Base-by-base conservation (phyloP, 2,113 vertebrate genomes). In the Cheilinus undulatus region DNA sequence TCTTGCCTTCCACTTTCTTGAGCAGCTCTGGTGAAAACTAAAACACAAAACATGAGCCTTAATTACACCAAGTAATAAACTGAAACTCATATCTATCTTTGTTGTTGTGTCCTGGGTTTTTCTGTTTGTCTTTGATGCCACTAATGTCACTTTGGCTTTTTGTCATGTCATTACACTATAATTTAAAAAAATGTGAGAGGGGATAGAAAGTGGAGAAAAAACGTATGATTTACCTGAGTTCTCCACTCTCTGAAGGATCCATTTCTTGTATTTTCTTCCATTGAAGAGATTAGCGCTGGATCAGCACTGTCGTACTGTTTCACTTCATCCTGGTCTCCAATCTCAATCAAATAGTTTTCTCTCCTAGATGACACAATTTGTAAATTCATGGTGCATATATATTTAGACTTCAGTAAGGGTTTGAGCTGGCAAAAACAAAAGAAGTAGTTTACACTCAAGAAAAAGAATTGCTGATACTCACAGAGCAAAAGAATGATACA, bases 21-120 rank as follows among this genome's bases (percentile, higher is more conserved):
- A 92, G 38, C 69, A 90, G 23, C 8, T 89, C 60, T 61, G 7
- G 0, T 0, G 85, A 40, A 24, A 88, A 82, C 91, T 92, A 30
- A 0, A 54, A 61, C 20, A 61, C 30, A 45, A 45, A 45, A 45
- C 8, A 42, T 7, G 3, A 45, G 42, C 9, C 20, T 8, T 45
- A n/a, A n/a, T 45, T 45, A 8, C 10, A 45, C 17, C 9, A 3
- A 45, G 19, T 4, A 8, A 45, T 7, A 45, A 3, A 34, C 8
- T 34, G 32, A 38, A 14, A 28, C 14, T 2, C 27, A 20, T 11
- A 20, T 17, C 20, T n/a, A n/a, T n/a, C n/a, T n/a, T n/a, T n/a
- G n/a, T n/a, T n/a, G n/a, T n/a, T n/a, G n/a, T n/a, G n/a, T n/a
- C n/a, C n/a, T n/a, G n/a, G n/a, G n/a, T n/a, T n/a, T n/a, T n/a